phyloP scores from a whole-genome alignment of 2,888 invertebrate species.

The Ellobium chinense region DNA sequence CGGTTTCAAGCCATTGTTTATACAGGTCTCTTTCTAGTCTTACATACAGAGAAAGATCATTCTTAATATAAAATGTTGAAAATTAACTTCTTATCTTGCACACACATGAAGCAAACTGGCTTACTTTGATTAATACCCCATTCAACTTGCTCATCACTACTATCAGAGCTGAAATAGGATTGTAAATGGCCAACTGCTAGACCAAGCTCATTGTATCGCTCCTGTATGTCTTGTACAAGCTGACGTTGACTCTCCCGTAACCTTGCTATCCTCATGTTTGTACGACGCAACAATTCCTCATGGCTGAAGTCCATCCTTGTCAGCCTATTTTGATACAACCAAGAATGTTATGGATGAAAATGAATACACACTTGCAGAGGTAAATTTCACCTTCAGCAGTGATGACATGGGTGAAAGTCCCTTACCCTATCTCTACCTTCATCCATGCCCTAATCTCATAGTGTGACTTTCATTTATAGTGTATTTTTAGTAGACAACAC shows the following conservation, averaged over 20 bases:
- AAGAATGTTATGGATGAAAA: too few relatives aligned
- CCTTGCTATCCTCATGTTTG: constrained; percentile 1
- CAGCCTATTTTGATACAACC: too few relatives aligned
- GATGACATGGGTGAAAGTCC: too few relatives aligned
- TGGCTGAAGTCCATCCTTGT: constrained; percentile 8
- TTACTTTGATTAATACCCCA: constrained; percentile 1
- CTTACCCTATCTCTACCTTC: neutral
- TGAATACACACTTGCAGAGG: too few relatives aligned
- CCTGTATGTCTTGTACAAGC: constrained; percentile 20
- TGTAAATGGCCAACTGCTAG: constrained; percentile 25
- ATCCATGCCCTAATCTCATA: neutral
- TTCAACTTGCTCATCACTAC: constrained; percentile 10
- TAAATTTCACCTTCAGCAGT: too few relatives aligned
- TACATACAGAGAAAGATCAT: neutral
- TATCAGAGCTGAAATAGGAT: neutral
- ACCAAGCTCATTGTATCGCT: constrained; percentile 25
- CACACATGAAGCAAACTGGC: neutral
- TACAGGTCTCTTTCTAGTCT: neutral
- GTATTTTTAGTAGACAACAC: too few relatives aligned
- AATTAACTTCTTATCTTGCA: too few relatives aligned
- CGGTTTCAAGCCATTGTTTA: too few relatives aligned
- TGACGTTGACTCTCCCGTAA: constrained; percentile 25
- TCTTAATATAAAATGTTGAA: neutral
- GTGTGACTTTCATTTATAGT: neutral
- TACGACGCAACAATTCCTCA: neutral